phyloP scores from a whole-genome alignment of 2,888 invertebrate genomes.

The Scaptomyza cyrtandrae region DNA sequence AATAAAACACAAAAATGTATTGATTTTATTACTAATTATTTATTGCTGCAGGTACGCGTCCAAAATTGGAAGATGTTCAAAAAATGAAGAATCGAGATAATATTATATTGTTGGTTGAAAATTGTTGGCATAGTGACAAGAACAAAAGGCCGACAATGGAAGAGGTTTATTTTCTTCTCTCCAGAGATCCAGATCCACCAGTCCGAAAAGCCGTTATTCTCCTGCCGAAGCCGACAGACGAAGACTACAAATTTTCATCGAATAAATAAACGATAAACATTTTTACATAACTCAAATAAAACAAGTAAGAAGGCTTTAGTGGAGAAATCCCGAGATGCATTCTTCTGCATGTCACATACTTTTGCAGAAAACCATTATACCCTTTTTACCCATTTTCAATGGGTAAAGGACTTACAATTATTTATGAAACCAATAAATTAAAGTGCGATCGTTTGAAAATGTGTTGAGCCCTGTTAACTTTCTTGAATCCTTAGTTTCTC shows the following conservation, averaged over 20 bases:
- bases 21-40: not conserved
- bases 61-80: not conserved
- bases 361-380: too few species aligned
- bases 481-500: not conserved
- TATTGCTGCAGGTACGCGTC: not conserved
- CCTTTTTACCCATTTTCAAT: too few species aligned
- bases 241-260: too few species aligned
- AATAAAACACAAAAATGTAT: not conserved
- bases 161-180: not conserved
- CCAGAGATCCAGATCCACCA: not conserved
- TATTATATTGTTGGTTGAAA: not conserved
- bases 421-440: slow-evolving; percentile 56
- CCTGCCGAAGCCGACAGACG: too few species aligned
- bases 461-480: not conserved
- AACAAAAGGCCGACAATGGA: not conserved
- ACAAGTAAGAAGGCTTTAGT: too few species aligned
- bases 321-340: too few species aligned
- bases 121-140: not conserved
- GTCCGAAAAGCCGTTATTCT: too few species aligned
- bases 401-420: slow-evolving; percentile 22
- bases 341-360: too few species aligned
- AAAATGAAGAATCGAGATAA: fast-evolving
- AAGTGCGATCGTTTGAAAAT: slow-evolving; percentile 14
- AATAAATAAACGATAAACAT: too few species aligned
- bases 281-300: too few species aligned